Evolutionary conservation across 2,888 invertebrate species (phyloP).

Genomic region (Pandemis cinnamomeana): DNA sequence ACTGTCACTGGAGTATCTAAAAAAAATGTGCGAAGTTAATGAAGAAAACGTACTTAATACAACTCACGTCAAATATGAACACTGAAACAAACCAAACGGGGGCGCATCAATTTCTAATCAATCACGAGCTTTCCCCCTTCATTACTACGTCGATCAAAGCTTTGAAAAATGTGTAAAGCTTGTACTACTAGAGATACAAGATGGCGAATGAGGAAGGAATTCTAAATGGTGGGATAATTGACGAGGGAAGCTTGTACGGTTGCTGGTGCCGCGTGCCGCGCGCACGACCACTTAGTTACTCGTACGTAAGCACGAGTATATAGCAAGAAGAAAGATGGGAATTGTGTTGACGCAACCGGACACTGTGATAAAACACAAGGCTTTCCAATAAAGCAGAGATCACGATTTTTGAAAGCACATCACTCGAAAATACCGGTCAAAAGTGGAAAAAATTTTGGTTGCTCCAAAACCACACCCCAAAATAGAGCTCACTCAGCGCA

Average conservation of each 20-base stretch:
- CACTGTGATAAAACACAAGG: neutral
- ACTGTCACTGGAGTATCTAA: neutral
- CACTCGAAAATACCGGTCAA: too few relatives aligned
- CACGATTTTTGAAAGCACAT: too few relatives aligned
- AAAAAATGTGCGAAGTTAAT: neutral
- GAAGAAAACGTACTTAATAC: neutral
- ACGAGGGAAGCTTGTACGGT: neutral
- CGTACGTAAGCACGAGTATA: too few relatives aligned
- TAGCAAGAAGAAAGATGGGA: neutral
- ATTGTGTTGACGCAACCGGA: neutral
- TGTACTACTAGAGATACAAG: neutral
- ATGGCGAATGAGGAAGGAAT: constrained; percentile 47
- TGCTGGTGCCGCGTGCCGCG: constrained; percentile 5
- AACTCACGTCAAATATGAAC: neutral
- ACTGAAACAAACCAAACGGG: constrained; percentile 30
- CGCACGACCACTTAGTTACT: neutral
- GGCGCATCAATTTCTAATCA: constrained; percentile 36
- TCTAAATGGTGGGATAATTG: constrained; percentile 49
- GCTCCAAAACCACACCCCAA: too few relatives aligned
- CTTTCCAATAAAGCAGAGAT: too few relatives aligned
- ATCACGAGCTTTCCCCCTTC: constrained; percentile 38
- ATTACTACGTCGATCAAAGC: constrained; percentile 24
- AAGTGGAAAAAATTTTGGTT: too few relatives aligned
- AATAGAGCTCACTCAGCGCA: too few relatives aligned
- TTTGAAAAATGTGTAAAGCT: constrained; percentile 30